phyloP scores from a whole-genome alignment of 2,113 vertebrate species.

The Accipiter virgatus region DNA sequence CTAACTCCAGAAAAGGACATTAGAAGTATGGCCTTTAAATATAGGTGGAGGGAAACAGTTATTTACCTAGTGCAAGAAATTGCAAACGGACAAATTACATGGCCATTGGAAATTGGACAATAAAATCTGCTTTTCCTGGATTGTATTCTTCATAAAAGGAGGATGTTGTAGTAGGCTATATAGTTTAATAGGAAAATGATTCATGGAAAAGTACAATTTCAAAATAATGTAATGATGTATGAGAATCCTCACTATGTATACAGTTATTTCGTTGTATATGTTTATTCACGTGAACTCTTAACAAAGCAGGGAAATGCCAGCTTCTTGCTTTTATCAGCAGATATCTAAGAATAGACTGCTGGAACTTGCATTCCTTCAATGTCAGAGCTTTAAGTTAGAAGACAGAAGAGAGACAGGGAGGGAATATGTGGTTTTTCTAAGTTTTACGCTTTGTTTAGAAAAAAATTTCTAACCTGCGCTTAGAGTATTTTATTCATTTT shows the following conservation, averaged over 20 bases:
- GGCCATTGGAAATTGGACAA: neutral
- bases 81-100: neutral
- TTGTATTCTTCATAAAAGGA: neutral
- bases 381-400: neutral
- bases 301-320: neutral
- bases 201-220: neutral
- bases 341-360: neutral
- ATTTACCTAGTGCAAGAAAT: neutral
- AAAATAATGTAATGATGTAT: neutral
- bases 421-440: neutral
- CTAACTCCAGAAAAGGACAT: neutral
- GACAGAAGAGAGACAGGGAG: neutral
- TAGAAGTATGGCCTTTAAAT: neutral
- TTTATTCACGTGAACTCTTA: neutral
- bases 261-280: neutral
- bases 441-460: neutral
- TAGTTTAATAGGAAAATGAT: neutral
- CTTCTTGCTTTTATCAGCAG: neutral
- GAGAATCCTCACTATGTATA: neutral
- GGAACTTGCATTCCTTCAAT: neutral
- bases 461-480: neutral
- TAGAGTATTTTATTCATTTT: neutral
- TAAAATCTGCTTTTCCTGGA: neutral
- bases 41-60: neutral
- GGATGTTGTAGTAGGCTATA: neutral